Base-by-base conservation (phyloP, 2,113 vertebrate species). In the Melozone crissalis region DNA sequence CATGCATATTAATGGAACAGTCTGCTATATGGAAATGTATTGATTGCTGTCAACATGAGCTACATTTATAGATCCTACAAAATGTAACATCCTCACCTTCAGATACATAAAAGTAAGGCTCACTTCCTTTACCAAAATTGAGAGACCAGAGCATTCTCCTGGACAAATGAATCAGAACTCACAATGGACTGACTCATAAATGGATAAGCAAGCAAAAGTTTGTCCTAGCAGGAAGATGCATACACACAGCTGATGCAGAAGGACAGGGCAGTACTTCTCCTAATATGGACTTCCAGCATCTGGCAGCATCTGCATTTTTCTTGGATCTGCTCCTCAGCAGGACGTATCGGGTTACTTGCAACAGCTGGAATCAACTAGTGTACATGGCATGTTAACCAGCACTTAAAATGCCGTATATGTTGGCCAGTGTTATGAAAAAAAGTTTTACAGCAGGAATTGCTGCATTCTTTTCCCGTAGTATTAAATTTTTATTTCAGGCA, bases 281-380 rank as follows among this genome's bases (percentile, higher is more conserved):
- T 79, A 65, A 62, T 51, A 80, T 0, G 0, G 67, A 18, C 7
- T 62, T 69, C 49, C 57, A 93, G 31, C 73, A 86, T 57, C 80
- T 95, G 88, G 84, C 43, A 78, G 47, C 52, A 65, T 59, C 90
- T 81, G 30, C 24, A 14, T 78, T 93, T 24, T 72, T 68, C 52
- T 92, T 90, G 88, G 85, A 86, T 47, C 41, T 75, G 63, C 44
- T 92, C 47, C 82, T 92, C 85, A 43, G 57, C 22, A 22, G 59
- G 82, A 85, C 0, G 0, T 73, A 66, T 46, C 0, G 0, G 27
- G 39, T 88, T 93, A 57, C 79, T 90, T 26, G 43, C 35, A 69
- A 66, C 75, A 96, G 55, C 79, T 95, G 88, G 90, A 92, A 93
- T 47, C 47, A 92, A 47, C 86, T 59, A 63, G 57, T 7, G 15